Evolutionary conservation across 2,113 vertebrate genomes (phyloP).

Genomic region (Trematocara nigrifrons): DNA sequence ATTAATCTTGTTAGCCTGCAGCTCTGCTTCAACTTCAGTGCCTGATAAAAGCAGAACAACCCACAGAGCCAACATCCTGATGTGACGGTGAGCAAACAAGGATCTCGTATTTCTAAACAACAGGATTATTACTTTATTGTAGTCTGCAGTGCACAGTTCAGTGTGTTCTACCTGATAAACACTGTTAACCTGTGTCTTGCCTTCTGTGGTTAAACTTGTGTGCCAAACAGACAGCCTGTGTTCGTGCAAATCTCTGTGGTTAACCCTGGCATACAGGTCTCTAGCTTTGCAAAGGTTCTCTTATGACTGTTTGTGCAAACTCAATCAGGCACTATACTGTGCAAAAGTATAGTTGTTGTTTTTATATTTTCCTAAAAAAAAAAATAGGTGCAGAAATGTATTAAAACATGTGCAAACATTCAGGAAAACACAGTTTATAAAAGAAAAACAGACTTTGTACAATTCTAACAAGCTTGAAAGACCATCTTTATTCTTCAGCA

Average conservation of each 20-base stretch:
- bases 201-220: not conserved
- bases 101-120: not conserved
- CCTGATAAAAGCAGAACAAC: not conserved
- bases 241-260: not conserved
- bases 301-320: not conserved
- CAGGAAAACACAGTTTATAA: not conserved
- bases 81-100: constrained; percentile 4
- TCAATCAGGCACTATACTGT: not conserved
- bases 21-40: not conserved
- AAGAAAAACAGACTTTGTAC: not conserved
- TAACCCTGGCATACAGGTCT: not conserved
- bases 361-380: not conserved
- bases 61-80: constrained; percentile 20
- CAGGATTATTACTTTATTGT: not conserved
- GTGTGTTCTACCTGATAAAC: not conserved
- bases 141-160: not conserved
- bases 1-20: not conserved
- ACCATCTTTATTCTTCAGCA: not conserved
- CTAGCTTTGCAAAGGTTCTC: not conserved
- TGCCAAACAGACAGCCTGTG: not conserved
- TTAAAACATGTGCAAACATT: not conserved
- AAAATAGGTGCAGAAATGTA: fast-evolving
- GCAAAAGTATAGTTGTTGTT: not conserved
- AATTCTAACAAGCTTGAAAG: not conserved
- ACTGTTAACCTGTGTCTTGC: no score